Percentiles rank a stretch among this genome's conserved stretches.
phyloP scores from a whole-genome alignment of 2,888 invertebrate species.

The Myopa testacea region DNA sequence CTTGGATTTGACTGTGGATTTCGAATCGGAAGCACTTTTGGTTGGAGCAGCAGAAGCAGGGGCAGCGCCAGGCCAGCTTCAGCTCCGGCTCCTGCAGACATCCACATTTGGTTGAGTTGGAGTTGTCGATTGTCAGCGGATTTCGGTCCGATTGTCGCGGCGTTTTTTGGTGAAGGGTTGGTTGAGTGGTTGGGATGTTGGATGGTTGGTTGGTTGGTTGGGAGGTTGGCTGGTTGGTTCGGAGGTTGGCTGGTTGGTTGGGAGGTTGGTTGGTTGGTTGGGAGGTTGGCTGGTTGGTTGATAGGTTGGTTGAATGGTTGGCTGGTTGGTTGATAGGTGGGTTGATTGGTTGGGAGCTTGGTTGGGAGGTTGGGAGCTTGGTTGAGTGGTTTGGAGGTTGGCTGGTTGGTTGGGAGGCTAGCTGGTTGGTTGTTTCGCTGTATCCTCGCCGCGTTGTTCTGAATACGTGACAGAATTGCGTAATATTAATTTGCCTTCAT shows the following conservation, averaged over 20 bases:
- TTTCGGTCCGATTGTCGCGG: not conserved
- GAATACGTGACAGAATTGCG: conserved; percentile 37
- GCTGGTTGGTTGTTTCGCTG: not conserved
- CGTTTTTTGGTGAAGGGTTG: conserved; percentile 7
- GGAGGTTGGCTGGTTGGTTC: no score
- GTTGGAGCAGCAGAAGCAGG: not conserved
- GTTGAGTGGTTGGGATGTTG: not conserved
- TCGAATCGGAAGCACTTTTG: conserved; percentile 4
- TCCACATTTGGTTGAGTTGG: not conserved
- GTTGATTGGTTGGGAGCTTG: not conserved
- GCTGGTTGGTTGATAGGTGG: no score
- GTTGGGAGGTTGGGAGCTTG: no score
- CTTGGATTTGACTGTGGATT: conserved; percentile 16
- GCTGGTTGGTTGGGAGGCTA: no score
- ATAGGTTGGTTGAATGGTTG: not conserved
- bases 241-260: not conserved
- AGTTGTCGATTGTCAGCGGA: not conserved
- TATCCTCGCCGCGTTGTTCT: not conserved
- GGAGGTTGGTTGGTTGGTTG: no score
- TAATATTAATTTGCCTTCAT: conserved; percentile 36
- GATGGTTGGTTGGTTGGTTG: no score
- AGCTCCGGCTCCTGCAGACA: no score
- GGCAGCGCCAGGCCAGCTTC: not conserved
- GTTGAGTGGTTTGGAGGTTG: not conserved
- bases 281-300: no score